Conservation (phyloP, 2,797 vertebrate genomes). For the Coendou prehensilis region DNA sequence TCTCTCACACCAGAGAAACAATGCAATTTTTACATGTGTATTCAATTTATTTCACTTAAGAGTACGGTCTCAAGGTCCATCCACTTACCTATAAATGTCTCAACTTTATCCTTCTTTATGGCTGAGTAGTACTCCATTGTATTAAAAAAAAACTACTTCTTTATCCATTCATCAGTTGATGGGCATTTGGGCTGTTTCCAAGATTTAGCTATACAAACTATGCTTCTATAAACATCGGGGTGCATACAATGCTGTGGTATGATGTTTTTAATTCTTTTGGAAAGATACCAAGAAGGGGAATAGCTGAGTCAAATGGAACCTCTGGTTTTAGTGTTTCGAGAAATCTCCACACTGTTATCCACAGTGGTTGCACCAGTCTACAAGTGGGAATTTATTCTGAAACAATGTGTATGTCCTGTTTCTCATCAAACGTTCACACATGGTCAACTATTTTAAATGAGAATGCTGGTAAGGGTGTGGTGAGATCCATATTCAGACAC, state of each 20-base stretch:
- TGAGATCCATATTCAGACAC: neutral
- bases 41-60: neutral
- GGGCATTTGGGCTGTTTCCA: neutral
- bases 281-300: neutral
- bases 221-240: neutral
- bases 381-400: constrained; percentile 58
- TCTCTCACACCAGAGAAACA: neutral
- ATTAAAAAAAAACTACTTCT: neutral
- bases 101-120: neutral
- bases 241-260: neutral
- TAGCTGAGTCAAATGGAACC: neutral
- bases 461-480: neutral
- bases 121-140: neutral
- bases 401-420: constrained; percentile 15
- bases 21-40: neutral
- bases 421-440: constrained; percentile 17
- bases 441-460: constrained; percentile 20
- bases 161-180: neutral
- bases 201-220: neutral
- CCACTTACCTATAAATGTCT: neutral
- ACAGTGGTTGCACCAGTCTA: neutral
- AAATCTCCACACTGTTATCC: neutral
- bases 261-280: neutral
- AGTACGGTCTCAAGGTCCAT: neutral
- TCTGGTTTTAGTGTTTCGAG: neutral